These are phyloP conservation scores for Psylliodes chrysocephalus DNA, from an alignment of 2,888 invertebrate species.

Conservation along the genomic window DNA sequence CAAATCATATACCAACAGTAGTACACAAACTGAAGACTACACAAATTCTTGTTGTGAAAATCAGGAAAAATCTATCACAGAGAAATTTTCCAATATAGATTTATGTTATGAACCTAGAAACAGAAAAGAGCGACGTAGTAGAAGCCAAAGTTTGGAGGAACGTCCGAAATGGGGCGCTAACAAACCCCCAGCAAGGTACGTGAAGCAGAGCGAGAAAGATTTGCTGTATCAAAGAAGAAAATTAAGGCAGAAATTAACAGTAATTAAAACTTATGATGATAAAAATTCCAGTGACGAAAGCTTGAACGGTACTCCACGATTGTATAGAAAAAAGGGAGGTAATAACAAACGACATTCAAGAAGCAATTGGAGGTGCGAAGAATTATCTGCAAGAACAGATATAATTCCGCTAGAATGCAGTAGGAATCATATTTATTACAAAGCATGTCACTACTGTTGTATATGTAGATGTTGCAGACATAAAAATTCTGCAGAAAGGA, in stretches of 20 bases:
- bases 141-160: conserved; percentile 71
- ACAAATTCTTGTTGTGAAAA: conserved; percentile 47
- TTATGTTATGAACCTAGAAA: conserved; percentile 65
- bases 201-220: conserved; percentile 91
- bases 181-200: conserved; percentile 81
- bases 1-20: conserved; percentile 69
- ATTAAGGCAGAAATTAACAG: conserved; percentile 72
- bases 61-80: conserved; percentile 53
- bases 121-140: conserved; percentile 68
- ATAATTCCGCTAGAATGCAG: conserved; percentile 68
- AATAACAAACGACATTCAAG: conserved; percentile 61
- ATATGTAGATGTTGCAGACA: conserved; percentile 61
- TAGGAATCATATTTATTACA: conserved; percentile 62
- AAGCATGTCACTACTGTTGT: conserved; percentile 53
- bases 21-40: conserved; percentile 74
- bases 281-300: conserved; percentile 74
- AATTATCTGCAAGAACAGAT: conserved; percentile 65
- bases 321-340: conserved; percentile 62
- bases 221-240: conserved; percentile 82
- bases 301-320: conserved; percentile 69
- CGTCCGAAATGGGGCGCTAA: conserved; percentile 82
- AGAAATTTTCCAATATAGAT: conserved; percentile 66
- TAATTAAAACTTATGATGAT: conserved; percentile 65
- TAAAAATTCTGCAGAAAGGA: conserved; percentile 56
- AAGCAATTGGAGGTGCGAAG: conserved; percentile 63